These are phyloP conservation scores for Microplitis manilae DNA, from an alignment of 2,888 invertebrate genomes.

Conservation along the genomic window DNA sequence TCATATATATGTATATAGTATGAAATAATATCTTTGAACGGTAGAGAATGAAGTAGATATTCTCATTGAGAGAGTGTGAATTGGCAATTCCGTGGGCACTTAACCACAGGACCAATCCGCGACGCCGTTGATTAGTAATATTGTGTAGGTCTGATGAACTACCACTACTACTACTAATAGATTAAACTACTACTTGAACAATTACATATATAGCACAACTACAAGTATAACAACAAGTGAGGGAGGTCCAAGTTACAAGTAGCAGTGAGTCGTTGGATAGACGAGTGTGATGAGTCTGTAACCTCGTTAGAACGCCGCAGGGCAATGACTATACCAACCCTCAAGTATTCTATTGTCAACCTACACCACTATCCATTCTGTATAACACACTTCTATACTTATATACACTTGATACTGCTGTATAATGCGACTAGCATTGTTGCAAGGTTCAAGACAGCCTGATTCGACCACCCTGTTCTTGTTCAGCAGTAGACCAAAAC, in stretches of 20 bases:
- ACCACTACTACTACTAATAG: constrained; percentile 44
- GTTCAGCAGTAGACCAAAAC: constrained; percentile 20
- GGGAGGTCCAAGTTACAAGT: not conserved
- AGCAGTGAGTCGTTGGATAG: constrained; percentile 54
- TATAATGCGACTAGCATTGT: constrained; percentile 1
- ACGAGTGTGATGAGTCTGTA: constrained; percentile 68
- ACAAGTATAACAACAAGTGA: not conserved
- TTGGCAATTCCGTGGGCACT: constrained; percentile 67
- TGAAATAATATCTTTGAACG: too few species aligned
- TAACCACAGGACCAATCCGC: constrained; percentile 63
- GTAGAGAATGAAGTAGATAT: constrained; percentile 11
- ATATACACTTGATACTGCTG: not conserved
- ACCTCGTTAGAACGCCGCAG: constrained; percentile 66
- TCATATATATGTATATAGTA: too few species aligned
- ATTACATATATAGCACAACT: not conserved
- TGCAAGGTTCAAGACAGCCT: constrained; percentile 13
- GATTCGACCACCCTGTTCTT: constrained; percentile 6
- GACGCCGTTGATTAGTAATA: constrained; percentile 68
- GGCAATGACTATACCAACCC: constrained; percentile 50
- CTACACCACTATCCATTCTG: not conserved
- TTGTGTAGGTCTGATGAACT: constrained; percentile 69
- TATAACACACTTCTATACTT: too few species aligned
- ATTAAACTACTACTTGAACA: not conserved
- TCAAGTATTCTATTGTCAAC: constrained; percentile 24
- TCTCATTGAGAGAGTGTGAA: constrained; percentile 56